These are phyloP conservation scores for Philaenus spumarius DNA, from an alignment of 1,140 invertebrate species.

Conservation along the genomic window DNA sequence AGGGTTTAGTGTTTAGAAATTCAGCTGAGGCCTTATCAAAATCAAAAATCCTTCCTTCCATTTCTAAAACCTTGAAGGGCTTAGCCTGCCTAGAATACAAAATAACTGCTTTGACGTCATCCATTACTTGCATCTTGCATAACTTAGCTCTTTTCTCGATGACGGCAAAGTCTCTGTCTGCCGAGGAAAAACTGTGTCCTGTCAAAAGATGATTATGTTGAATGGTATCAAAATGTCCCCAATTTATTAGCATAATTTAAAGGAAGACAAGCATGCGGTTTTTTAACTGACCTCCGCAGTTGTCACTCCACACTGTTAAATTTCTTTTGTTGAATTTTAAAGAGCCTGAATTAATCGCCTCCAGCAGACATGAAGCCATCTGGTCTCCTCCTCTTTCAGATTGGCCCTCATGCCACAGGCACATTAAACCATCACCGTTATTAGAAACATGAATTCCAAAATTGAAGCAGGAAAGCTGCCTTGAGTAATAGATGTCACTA, in stretches of 20 bases:
- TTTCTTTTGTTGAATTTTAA: background rate
- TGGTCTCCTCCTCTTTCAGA: constrained; percentile 10
- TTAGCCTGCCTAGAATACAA: too few relatives aligned
- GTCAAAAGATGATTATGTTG: background rate
- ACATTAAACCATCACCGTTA: constrained; percentile 20
- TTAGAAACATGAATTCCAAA: constrained; percentile 19
- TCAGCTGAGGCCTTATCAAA: too few relatives aligned
- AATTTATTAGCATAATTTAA: background rate
- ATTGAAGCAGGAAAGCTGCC: constrained; percentile 19
- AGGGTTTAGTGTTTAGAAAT: too few relatives aligned
- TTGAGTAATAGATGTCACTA: constrained; percentile 11
- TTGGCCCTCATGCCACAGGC: constrained; percentile 22
- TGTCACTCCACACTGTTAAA: background rate
- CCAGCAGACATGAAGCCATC: background rate
- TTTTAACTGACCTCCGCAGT: background rate
- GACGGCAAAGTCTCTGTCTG: too few relatives aligned
- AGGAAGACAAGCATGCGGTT: background rate
- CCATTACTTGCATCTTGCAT: too few relatives aligned
- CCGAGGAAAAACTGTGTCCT: too few relatives aligned
- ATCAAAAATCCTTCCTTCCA: too few relatives aligned
- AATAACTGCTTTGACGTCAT: too few relatives aligned
- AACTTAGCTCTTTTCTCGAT: too few relatives aligned
- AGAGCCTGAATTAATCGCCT: background rate
- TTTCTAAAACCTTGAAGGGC: too few relatives aligned
- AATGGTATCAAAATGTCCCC: background rate